A percentile compares a stretch with the other conserved stretches of the same genome.
Evolutionary conservation across 2,888 invertebrate species (phyloP).

Genomic region (Dermolepida albohirtum): DNA sequence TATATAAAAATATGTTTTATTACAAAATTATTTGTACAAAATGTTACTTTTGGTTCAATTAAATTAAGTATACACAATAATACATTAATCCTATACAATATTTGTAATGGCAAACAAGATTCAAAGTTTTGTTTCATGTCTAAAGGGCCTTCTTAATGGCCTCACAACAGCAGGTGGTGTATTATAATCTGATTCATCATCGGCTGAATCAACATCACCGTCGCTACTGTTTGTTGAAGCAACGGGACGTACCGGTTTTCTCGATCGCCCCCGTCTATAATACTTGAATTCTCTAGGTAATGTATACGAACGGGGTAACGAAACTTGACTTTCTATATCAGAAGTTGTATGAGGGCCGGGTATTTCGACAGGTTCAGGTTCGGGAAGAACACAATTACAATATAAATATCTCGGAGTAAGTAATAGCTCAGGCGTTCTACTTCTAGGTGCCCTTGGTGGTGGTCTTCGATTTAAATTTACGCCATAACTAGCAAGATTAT

Average conservation of each 20-base stretch:
- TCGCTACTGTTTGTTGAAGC: conserved; percentile 89
- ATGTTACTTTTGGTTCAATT: conserved; percentile 38
- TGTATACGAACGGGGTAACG: conserved; percentile 86
- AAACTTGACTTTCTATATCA: conserved; percentile 83
- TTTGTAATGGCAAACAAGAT: background rate
- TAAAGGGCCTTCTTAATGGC: conserved; percentile 64
- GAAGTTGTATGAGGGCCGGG: conserved; percentile 66
- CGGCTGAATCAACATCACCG: conserved; percentile 86
- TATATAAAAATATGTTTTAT: conserved; percentile 43
- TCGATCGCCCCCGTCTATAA: conserved; percentile 72
- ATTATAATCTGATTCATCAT: conserved; percentile 69
- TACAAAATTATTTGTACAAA: conserved; percentile 45
- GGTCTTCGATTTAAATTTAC: conserved; percentile 61
- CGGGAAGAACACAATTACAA: conserved; percentile 65
- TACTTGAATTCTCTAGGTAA: conserved; percentile 88
- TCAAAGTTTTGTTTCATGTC: conserved; percentile 71
- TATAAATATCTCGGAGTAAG: conserved; percentile 80
- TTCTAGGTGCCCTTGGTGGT: conserved; percentile 65
- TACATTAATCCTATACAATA: conserved; percentile 3
- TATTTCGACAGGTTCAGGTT: conserved; percentile 58
- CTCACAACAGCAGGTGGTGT: conserved; percentile 62
- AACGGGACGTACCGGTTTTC: conserved; percentile 75
- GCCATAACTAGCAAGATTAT: conserved; percentile 63
- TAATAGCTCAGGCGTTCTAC: conserved; percentile 83
- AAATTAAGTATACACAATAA: conserved; percentile 37